These are phyloP conservation scores for Drosophila subpulchrella DNA, from an alignment of 1,140 invertebrate species.

Conservation along the genomic window DNA sequence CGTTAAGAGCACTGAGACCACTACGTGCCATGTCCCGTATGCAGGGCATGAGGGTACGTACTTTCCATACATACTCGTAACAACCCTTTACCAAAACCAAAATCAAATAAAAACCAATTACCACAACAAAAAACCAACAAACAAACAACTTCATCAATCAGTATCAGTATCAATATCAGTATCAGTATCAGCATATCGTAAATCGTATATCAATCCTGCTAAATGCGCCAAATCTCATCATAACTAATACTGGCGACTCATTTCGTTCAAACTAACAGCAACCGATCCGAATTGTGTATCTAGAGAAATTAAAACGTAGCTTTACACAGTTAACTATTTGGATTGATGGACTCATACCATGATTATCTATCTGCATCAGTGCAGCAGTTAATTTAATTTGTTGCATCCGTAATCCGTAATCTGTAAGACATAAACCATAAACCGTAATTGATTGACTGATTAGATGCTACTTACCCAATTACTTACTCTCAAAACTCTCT, in stretches of 20 bases:
- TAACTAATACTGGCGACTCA: slow-evolving; percentile 24
- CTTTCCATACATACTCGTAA: slow-evolving; percentile 78
- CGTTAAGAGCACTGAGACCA: slow-evolving; percentile 96
- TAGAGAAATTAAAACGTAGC: slow-evolving; percentile 53
- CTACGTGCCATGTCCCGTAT: slow-evolving; percentile 98
- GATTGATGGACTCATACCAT: slow-evolving; percentile 9
- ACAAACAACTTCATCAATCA: slow-evolving; percentile 41
- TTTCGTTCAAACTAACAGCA: slow-evolving; percentile 48
- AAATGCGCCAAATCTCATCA: slow-evolving; percentile 34
- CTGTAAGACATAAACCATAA: slow-evolving; percentile 5
- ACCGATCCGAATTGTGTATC: slow-evolving; percentile 57
- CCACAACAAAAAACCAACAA: slow-evolving; percentile 41
- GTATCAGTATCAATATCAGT: slow-evolving; percentile 33
- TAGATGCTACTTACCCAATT: slow-evolving; percentile 45
- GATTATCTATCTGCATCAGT: slow-evolving; percentile 26
- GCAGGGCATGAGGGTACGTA: slow-evolving; percentile 99
- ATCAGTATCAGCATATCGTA: slow-evolving; percentile 55
- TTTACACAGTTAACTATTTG: slow-evolving; percentile 23
- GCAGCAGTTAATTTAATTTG: slow-evolving; percentile 51
- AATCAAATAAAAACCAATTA: slow-evolving; percentile 38
- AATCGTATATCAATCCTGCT: slow-evolving; percentile 58
- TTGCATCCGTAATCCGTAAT: slow-evolving; percentile 42
- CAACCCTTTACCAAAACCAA: slow-evolving; percentile 44
- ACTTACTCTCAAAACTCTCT: slow-evolving; percentile 43
- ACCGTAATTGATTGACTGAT: slow-evolving; percentile 65